Base-by-base conservation (phyloP, 2,113 vertebrate genomes). In the Elephantulus edwardii region DNA sequence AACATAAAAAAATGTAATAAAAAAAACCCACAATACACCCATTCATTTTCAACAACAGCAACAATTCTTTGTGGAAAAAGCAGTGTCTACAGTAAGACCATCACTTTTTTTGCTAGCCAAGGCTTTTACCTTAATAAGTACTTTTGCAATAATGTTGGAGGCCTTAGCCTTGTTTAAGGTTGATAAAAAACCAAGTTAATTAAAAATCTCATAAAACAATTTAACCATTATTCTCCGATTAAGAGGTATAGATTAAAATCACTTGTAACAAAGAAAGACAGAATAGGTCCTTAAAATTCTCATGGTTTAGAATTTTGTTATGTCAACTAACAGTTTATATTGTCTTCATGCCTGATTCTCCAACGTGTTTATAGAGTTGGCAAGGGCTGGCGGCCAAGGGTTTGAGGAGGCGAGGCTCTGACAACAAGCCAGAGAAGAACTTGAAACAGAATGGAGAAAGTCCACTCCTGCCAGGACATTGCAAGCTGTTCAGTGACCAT, bases 401-500 rank as follows among this genome's bases (percentile, higher is more conserved):
- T 78, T 46, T 76, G 72, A 40, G 83, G 56, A 90, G 70, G 74
- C 28, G 13, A 44, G 35, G 33, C 60, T 52, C 83, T 93, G 95
- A 93, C 68, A 88, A 71, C 68, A 20, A 76, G 93, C 94, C 95
- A 93, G 70, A 50, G 58, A 66, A 83, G 83, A 94, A 94, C 80
- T 91, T 81, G 44, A 94, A 94, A 68, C 33, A 83, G 68, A 33
- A 66, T 42, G 35, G 77, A 38, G 12, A 89, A 44, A 91, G 79
- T 76, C 77, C 48, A 24, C n/a, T 81, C 35, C n/a, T 94, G 93
- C 94, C 96, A 95, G 95, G 89, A 93, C 89, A 86, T 38, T 54
- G 77, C 58, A 74, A 78, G 77, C 83, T 91, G 71, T 85, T 88
- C 13, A 91, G 86, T 81, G 94, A 91, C 88, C 78, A 92, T 92